These are phyloP conservation scores for Dromaius novaehollandiae DNA, from an alignment of 2,113 vertebrate species.

Conservation along the genomic window DNA sequence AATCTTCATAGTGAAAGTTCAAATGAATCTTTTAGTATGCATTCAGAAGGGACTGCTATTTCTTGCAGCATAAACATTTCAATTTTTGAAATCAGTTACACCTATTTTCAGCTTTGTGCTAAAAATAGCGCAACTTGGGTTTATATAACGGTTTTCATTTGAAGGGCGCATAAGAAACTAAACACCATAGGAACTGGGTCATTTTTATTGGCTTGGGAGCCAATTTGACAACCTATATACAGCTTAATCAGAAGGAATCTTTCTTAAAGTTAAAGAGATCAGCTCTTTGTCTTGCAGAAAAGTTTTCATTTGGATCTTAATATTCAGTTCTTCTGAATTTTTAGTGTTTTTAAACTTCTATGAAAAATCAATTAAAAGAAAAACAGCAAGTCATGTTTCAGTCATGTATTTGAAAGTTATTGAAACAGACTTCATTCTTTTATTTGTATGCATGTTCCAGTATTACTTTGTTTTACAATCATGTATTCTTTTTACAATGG, in stretches of 20 bases:
- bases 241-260: background rate
- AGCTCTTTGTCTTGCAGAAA: background rate
- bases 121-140: background rate
- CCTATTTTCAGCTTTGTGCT: background rate
- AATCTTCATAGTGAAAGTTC: background rate
- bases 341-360: background rate
- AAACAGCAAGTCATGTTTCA: background rate
- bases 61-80: background rate
- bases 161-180: background rate
- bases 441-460: background rate
- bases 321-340: background rate
- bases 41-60: background rate
- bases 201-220: background rate
- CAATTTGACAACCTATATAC: background rate
- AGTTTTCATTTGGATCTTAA: background rate
- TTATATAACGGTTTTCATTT: conserved; percentile 40
- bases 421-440: background rate
- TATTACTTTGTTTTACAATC: background rate
- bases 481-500: background rate
- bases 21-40: background rate
- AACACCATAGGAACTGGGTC: background rate
- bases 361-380: conserved; percentile 13
- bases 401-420: background rate
- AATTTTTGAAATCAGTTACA: background rate
- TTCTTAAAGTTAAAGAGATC: background rate